These are phyloP conservation scores for Eristalis arbustorum DNA, from an alignment of 2,888 invertebrate species.

Conservation along the genomic window DNA sequence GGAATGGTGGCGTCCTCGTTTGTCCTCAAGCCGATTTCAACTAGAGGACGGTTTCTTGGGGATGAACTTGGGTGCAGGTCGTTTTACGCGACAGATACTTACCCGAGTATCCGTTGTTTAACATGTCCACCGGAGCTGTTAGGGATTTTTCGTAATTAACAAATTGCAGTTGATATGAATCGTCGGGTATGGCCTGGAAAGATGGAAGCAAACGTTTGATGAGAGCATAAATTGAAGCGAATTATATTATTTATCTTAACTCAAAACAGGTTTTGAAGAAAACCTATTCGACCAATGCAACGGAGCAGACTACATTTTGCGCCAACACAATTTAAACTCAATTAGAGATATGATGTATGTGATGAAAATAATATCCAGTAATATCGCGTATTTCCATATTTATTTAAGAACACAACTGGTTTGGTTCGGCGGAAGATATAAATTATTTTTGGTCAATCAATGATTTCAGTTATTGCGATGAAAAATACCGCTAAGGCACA, in stretches of 20 bases:
- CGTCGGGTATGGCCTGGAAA: constrained; percentile 71
- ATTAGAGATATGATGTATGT: too few species aligned
- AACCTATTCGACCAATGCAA: too few species aligned
- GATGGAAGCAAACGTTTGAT: not conserved
- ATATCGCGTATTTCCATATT: too few species aligned
- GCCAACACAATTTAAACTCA: too few species aligned
- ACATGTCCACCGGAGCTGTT: constrained; percentile 82
- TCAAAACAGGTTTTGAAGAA: too few species aligned
- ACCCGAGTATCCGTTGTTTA: constrained; percentile 86
- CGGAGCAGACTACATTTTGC: too few species aligned
- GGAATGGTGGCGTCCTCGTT: constrained; percentile 74
- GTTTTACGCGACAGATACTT: not conserved
- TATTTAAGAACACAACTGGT: too few species aligned
- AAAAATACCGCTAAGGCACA: not conserved
- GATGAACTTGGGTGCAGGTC: not conserved
- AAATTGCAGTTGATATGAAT: constrained; percentile 83
- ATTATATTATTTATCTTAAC: not conserved
- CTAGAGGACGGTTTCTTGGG: constrained; percentile 55
- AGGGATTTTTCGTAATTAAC: constrained; percentile 84
- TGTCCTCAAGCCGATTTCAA: constrained; percentile 74
- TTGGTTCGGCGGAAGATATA: too few species aligned
- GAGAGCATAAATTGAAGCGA: not conserved
- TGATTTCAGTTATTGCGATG: not conserved
- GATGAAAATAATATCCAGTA: too few species aligned
- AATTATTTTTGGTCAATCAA: not conserved